Evolutionary conservation across 2,888 invertebrate species (phyloP).

Genomic region (Noctua janthina): DNA sequence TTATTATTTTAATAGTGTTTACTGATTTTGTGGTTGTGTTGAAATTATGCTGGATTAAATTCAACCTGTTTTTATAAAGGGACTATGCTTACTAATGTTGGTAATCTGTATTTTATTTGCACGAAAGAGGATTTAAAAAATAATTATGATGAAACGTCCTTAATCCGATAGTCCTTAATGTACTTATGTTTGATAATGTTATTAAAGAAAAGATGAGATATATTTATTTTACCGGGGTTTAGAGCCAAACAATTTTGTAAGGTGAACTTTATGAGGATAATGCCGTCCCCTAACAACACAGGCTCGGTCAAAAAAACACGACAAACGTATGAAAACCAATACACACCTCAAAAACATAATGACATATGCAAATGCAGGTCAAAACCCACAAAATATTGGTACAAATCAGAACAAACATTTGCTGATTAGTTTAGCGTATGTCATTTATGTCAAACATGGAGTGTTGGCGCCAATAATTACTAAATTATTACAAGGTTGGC

Average conservation of each 20-base stretch:
- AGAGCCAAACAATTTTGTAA: slow-evolving; percentile 7
- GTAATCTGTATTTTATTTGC: neutral
- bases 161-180: too few species aligned
- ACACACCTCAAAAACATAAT: slow-evolving; percentile 12
- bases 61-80: neutral
- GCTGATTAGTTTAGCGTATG: slow-evolving; percentile 50
- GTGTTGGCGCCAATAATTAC: slow-evolving; percentile 66
- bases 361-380: slow-evolving; percentile 41
- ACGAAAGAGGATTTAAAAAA: neutral
- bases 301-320: neutral
- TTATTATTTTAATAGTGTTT: slow-evolving; percentile 40
- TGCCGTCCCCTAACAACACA: neutral
- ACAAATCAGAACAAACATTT: slow-evolving; percentile 55
- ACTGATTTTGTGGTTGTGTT: slow-evolving; percentile 9
- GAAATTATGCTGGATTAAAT: slow-evolving; percentile 22
- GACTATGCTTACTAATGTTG: neutral
- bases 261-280: slow-evolving; percentile 12
- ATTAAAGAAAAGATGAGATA: neutral
- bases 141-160: neutral
- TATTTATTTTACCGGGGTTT: neutral
- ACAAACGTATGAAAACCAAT: slow-evolving; percentile 20
- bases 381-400: slow-evolving; percentile 50
- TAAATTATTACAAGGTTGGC: slow-evolving; percentile 71
- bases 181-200: neutral
- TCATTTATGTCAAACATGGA: slow-evolving; percentile 56